Evolutionary conservation across 2,888 invertebrate species (phyloP).

Genomic region (Synergus laeviventris): DNA sequence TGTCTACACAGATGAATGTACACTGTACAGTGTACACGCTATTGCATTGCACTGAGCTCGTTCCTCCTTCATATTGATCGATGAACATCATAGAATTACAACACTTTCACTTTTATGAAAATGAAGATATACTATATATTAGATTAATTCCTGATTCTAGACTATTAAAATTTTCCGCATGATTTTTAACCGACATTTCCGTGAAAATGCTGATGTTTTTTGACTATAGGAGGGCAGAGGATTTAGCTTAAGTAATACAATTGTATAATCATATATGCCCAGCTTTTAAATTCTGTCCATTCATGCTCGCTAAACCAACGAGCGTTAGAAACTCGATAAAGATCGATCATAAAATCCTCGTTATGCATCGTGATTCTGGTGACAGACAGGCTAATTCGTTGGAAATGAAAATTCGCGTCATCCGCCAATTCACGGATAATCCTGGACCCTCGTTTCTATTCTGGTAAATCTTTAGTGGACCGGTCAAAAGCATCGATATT

Average conservation of each 20-base stretch:
- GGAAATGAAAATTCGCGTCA: conserved; percentile 68
- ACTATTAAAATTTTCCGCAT: neutral
- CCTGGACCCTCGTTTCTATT: conserved; percentile 27
- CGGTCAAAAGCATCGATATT: conserved; percentile 21
- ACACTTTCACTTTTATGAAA: too few relatives aligned
- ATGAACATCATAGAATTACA: too few relatives aligned
- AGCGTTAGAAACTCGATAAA: neutral
- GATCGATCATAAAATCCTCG: conserved; percentile 23
- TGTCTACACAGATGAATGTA: too few relatives aligned
- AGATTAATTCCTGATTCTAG: too few relatives aligned
- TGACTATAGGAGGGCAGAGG: neutral
- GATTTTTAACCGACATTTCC: neutral
- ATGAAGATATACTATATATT: too few relatives aligned
- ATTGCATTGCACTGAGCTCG: too few relatives aligned
- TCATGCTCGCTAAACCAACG: neutral
- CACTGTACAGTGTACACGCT: too few relatives aligned
- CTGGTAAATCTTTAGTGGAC: conserved; percentile 18
- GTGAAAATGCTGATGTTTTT: neutral
- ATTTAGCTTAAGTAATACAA: neutral
- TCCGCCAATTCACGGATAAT: conserved; percentile 46
- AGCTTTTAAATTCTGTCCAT: neutral
- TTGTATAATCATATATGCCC: neutral
- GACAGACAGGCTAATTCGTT: conserved; percentile 67
- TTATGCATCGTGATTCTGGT: conserved; percentile 13
- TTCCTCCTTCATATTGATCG: too few relatives aligned